phyloP scores from a whole-genome alignment of 1,140 invertebrate species.

The Nomia melanderi region DNA sequence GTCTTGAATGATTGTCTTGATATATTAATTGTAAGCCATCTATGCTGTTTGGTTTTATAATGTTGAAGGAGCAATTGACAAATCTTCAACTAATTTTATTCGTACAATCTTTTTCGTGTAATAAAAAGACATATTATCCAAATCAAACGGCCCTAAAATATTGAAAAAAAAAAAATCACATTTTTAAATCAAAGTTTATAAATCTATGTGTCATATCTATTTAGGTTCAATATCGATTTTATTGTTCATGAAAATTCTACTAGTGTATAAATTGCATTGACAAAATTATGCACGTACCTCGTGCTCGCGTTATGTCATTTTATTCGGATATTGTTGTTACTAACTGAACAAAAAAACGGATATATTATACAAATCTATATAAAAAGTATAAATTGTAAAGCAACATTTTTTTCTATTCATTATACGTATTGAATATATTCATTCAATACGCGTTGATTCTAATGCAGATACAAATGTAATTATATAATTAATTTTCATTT shows the following conservation, averaged over 20 bases:
- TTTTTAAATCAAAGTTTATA: constrained; percentile 48
- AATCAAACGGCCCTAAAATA: constrained; percentile 45
- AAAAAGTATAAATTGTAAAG: not conserved
- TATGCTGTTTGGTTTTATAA: constrained; percentile 60
- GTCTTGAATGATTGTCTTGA: constrained; percentile 51
- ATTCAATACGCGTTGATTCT: not conserved
- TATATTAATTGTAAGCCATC: constrained; percentile 40
- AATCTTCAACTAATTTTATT: constrained; percentile 30
- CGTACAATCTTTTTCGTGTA: not conserved
- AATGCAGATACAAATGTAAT: constrained; percentile 14
- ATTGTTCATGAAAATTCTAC: constrained; percentile 29
- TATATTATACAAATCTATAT: constrained; percentile 1
- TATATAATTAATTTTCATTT: constrained; percentile 6
- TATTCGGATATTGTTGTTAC: constrained; percentile 17
- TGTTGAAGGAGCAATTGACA: constrained; percentile 26
- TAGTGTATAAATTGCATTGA: constrained; percentile 26
- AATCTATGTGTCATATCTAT: constrained; percentile 33
- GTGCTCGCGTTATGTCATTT: constrained; percentile 16
- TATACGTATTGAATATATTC: not conserved
- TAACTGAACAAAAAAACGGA: not conserved
- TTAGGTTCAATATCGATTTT: constrained; percentile 36
- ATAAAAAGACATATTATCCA: constrained; percentile 14
- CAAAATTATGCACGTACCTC: not conserved
- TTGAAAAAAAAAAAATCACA: constrained; percentile 23
- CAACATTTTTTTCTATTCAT: not conserved